Evolutionary conservation across 2,888 invertebrate genomes (phyloP).

Genomic region (Drosophila sordidula): DNA sequence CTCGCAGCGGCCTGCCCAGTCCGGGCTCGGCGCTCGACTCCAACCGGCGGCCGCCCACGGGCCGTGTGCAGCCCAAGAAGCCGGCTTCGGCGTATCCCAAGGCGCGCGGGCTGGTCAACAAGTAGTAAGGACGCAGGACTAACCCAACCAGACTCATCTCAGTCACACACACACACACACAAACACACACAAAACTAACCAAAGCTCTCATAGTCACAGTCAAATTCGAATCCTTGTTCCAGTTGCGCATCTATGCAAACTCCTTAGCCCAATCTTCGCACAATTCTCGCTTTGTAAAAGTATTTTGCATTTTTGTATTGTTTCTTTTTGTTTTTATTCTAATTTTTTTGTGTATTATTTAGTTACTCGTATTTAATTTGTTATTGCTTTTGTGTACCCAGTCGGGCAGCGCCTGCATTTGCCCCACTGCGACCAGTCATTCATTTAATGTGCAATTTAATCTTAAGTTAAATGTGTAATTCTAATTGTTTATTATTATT

Average conservation of each 20-base stretch:
- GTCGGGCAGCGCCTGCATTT: constrained; percentile 55
- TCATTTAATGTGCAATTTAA: constrained; percentile 69
- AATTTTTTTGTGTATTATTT: constrained; percentile 30
- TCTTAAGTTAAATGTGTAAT: constrained; percentile 63
- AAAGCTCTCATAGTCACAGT: constrained; percentile 73
- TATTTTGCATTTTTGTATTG: constrained; percentile 57
- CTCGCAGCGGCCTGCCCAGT: constrained; percentile 71
- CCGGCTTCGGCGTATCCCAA: constrained; percentile 85
- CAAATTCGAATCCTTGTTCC: constrained; percentile 46
- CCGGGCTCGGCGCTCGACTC: constrained; percentile 79
- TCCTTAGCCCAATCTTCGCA: constrained; percentile 66
- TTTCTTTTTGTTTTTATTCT: constrained; percentile 11
- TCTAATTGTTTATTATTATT: constrained; percentile 53
- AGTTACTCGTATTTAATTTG: constrained; percentile 34
- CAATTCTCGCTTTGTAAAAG: constrained; percentile 69
- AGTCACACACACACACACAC: constrained; percentile 23
- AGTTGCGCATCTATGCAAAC: constrained; percentile 40
- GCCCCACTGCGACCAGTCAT: constrained; percentile 50
- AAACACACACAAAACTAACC: constrained; percentile 58
- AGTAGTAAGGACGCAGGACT: constrained; percentile 68
- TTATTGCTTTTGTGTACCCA: constrained; percentile 42
- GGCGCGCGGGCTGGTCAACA: constrained; percentile 85
- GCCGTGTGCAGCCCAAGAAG: constrained; percentile 81
- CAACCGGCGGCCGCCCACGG: constrained; percentile 82
- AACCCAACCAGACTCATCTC: constrained; percentile 25